Conservation (phyloP, 2,888 invertebrate species). For the Pollenia angustigena region DNA sequence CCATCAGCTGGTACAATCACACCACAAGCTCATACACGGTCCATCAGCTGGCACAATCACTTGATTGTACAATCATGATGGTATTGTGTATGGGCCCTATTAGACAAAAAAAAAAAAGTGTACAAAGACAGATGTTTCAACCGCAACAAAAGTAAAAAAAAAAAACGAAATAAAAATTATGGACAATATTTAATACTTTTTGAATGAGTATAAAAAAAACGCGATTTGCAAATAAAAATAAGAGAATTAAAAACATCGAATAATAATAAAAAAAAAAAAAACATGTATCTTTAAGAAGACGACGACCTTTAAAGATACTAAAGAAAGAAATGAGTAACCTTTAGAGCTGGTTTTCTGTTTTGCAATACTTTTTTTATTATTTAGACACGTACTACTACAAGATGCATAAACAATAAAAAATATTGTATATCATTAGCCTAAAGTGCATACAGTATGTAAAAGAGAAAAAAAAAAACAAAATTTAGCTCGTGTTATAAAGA, state of each 20-base stretch:
- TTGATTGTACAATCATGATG: too few relatives aligned
- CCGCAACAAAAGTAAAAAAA: slow-evolving; percentile 60
- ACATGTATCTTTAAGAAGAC: slow-evolving; percentile 50
- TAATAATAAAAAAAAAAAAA: slow-evolving; percentile 34
- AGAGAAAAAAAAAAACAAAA: neutral
- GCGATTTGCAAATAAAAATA: slow-evolving; percentile 21
- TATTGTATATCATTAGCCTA: slow-evolving; percentile 42
- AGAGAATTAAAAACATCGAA: neutral
- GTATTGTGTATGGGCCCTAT: too few relatives aligned
- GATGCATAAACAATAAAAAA: slow-evolving; percentile 38
- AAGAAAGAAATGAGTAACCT: slow-evolving; percentile 46
- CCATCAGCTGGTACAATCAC: too few relatives aligned
- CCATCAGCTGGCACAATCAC: too few relatives aligned
- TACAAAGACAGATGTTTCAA: slow-evolving; percentile 66
- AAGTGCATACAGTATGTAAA: slow-evolving; percentile 31
- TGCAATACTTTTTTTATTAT: slow-evolving; percentile 8
- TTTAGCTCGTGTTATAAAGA: slow-evolving; percentile 59
- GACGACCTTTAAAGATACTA: slow-evolving; percentile 61
- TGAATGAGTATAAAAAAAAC: neutral
- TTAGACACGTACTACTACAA: slow-evolving; percentile 51
- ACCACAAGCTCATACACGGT: too few relatives aligned
- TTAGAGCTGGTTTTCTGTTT: slow-evolving; percentile 51
- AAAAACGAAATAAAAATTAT: slow-evolving; percentile 44
- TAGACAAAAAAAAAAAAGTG: neutral
- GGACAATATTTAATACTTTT: slow-evolving; percentile 30